Percentiles rank a stretch among this genome's conserved stretches.
These are phyloP conservation scores for Tympanoctomys barrerae DNA, from an alignment of 2,797 vertebrate species.

Conservation along the genomic window DNA sequence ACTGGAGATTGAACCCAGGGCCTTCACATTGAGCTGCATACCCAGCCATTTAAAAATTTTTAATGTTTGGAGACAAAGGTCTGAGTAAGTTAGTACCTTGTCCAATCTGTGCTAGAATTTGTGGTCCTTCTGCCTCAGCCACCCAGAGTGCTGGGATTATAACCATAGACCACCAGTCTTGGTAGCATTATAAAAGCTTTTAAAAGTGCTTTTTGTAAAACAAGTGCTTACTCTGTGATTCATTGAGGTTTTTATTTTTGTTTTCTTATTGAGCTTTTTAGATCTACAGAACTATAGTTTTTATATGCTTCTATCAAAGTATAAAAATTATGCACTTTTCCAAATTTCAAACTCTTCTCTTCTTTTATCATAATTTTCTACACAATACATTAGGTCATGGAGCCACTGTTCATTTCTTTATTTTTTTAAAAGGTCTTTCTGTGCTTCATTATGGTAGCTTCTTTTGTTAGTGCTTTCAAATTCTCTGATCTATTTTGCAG, in stretches of 20 bases:
- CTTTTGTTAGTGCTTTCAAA: neutral
- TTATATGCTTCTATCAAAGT: neutral
- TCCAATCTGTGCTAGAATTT: neutral
- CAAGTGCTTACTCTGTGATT: neutral
- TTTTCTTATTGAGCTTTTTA: neutral
- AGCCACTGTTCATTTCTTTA: neutral
- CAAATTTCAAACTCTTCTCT: neutral
- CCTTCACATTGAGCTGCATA: neutral
- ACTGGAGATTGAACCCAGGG: neutral
- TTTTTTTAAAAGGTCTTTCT: neutral
- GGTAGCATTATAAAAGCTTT: neutral
- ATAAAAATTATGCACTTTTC: neutral
- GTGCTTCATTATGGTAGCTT: neutral
- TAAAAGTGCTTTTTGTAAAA: neutral
- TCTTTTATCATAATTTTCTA: neutral
- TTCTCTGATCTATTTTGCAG: neutral
- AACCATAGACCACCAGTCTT: neutral
- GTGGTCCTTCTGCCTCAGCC: neutral
- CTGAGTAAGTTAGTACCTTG: neutral
- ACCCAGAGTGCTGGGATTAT: neutral
- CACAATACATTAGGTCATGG: neutral
- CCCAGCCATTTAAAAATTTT: neutral
- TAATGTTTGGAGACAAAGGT: neutral
- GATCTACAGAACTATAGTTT: neutral
- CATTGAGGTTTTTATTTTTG: too few relatives aligned